Percentiles rank a stretch among this genome's conserved stretches.
Conservation (phyloP, 2,797 vertebrate genomes). For the Gallinago solitaria region DNA sequence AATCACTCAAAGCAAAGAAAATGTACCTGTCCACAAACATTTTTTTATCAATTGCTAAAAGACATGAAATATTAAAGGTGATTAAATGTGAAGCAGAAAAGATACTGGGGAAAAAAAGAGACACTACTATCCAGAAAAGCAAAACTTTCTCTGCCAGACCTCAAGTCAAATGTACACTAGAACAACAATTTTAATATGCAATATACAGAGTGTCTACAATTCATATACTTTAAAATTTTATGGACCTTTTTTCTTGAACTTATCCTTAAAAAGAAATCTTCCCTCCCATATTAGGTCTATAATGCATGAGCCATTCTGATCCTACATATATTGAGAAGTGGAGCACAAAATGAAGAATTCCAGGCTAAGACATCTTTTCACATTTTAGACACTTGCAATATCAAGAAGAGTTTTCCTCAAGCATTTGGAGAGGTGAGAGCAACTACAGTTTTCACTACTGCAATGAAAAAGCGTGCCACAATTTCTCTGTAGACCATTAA, state of each 20-base stretch:
- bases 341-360: not conserved
- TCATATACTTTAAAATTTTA: not conserved
- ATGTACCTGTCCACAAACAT: not conserved
- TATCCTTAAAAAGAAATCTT: not conserved
- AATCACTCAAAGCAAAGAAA: not conserved
- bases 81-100: not conserved
- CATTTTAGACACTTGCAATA: not conserved
- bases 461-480: not conserved
- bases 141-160: not conserved
- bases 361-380: not conserved
- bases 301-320: not conserved
- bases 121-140: not conserved
- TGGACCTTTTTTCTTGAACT: not conserved
- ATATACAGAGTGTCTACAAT: not conserved
- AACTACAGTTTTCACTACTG: not conserved
- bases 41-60: not conserved
- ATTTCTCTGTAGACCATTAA: not conserved
- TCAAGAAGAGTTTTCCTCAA: not conserved
- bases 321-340: not conserved
- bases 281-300: not conserved
- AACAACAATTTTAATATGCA: not conserved
- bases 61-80: not conserved
- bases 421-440: not conserved
- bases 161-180: not conserved
- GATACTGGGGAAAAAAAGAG: not conserved